Conservation (phyloP, 2,113 vertebrate species). For the Tachysurus fulvidraco region DNA sequence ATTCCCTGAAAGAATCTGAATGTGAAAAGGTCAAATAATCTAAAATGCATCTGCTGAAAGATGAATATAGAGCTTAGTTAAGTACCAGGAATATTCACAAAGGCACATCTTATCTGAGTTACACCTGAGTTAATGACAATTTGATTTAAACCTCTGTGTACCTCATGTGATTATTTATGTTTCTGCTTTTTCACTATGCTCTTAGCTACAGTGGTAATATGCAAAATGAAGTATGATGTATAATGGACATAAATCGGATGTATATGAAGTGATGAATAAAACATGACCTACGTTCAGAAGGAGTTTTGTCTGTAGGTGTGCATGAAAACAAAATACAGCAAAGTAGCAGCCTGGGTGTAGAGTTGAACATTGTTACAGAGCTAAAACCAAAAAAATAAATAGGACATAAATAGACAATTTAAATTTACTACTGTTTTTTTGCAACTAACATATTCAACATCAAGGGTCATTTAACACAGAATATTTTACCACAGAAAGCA, state of each 20-base stretch:
- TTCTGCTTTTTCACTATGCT: not conserved
- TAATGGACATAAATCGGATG: not conserved
- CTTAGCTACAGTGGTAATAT: not conserved
- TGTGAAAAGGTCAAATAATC: conserved; percentile 9
- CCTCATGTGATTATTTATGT: not conserved
- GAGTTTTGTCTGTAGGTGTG: conserved; percentile 4
- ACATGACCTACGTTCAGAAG: conserved; percentile 37
- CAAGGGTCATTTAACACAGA: not conserved
- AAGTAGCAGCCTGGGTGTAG: conserved; percentile 2
- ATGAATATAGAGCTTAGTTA: not conserved
- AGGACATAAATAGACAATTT: not conserved
- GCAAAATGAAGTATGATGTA: not conserved
- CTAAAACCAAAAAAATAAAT: conserved; percentile 9
- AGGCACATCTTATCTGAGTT: not conserved
- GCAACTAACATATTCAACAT: not conserved
- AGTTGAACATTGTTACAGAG: conserved; percentile 24
- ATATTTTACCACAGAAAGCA: not conserved
- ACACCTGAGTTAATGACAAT: not conserved
- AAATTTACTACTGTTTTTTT: not conserved
- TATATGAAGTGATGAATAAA: not conserved
- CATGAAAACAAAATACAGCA: conserved; percentile 19
- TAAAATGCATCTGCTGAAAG: not conserved
- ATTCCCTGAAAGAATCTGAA: not conserved
- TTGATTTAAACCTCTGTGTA: not conserved
- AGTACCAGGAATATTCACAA: not conserved